These are phyloP conservation scores for Choristoneura fumiferana DNA, from an alignment of 1,140 invertebrate species.

Conservation along the genomic window DNA sequence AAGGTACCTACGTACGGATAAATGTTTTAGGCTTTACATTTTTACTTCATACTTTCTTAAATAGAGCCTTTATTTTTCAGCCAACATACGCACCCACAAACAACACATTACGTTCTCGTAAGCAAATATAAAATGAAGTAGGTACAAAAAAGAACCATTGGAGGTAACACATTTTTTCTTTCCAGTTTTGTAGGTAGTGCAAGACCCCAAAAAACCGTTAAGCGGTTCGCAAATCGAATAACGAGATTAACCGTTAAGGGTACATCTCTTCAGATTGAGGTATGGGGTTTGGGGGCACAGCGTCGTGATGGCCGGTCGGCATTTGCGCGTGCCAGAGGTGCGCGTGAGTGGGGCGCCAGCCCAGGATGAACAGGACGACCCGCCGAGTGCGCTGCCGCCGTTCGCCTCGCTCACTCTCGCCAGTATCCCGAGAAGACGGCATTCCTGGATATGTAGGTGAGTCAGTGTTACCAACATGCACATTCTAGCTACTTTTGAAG, in stretches of 20 bases:
- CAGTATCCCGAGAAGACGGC: conserved; percentile 60
- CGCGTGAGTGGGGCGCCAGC: conserved; percentile 59
- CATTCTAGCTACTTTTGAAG: too few species aligned
- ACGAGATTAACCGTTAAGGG: too few species aligned
- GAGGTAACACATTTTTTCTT: too few species aligned
- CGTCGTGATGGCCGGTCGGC: conserved; percentile 60
- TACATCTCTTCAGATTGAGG: conserved; percentile 19
- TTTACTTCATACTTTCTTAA: too few species aligned
- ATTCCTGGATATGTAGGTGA: conserved; percentile 73
- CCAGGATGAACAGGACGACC: conserved; percentile 52
- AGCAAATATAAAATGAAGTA: too few species aligned
- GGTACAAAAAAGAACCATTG: too few species aligned
- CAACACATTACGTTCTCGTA: too few species aligned
- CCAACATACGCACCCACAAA: too few species aligned
- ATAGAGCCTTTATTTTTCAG: too few species aligned
- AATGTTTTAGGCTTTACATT: too few species aligned
- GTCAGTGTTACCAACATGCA: conserved; percentile 18
- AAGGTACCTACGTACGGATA: too few species aligned
- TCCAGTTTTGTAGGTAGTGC: background rate
- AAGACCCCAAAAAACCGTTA: conserved; percentile 9
- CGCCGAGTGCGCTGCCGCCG: conserved; percentile 55
- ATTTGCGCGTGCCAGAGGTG: conserved; percentile 66
- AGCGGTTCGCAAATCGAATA: background rate
- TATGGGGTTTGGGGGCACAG: conserved; percentile 24
- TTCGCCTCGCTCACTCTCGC: conserved; percentile 60